phyloP scores from a whole-genome alignment of 2,797 vertebrate species.

The Phrynocephalus forsythii region DNA sequence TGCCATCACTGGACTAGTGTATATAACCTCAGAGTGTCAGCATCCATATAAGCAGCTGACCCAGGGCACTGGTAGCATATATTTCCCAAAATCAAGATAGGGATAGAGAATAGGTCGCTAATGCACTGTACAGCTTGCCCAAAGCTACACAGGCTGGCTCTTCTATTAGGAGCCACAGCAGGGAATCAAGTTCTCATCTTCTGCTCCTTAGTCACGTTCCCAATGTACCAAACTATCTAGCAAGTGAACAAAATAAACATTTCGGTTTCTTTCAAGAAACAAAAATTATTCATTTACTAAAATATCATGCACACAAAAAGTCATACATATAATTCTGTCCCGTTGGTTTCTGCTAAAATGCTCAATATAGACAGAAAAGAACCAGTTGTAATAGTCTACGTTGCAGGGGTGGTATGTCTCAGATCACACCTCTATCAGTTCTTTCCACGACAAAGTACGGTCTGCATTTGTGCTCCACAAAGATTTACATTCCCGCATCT shows the following conservation, averaged over 20 bases:
- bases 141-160: no score
- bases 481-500: neutral
- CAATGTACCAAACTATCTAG: no score
- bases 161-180: no score
- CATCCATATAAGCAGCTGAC: fast-evolving
- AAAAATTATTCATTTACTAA: neutral
- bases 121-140: no score
- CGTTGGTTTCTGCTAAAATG: neutral
- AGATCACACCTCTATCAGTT: neutral
- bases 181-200: no score
- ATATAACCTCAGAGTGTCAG: neutral
- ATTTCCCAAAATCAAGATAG: neutral
- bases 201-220: no score
- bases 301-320: neutral
- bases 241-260: no score
- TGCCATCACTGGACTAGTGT: neutral
- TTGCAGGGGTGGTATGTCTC: neutral
- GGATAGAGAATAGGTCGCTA: no score
- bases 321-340: neutral
- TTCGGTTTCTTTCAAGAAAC: no score
- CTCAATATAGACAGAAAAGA: neutral
- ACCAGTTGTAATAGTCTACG: neutral
- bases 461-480: neutral
- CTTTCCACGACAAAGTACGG: neutral
- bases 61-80: neutral